A percentile compares a stretch with the other conserved stretches of the same genome.
phyloP scores from a whole-genome alignment of 2,888 invertebrate genomes.

The Acanthosepion pharaonis region DNA sequence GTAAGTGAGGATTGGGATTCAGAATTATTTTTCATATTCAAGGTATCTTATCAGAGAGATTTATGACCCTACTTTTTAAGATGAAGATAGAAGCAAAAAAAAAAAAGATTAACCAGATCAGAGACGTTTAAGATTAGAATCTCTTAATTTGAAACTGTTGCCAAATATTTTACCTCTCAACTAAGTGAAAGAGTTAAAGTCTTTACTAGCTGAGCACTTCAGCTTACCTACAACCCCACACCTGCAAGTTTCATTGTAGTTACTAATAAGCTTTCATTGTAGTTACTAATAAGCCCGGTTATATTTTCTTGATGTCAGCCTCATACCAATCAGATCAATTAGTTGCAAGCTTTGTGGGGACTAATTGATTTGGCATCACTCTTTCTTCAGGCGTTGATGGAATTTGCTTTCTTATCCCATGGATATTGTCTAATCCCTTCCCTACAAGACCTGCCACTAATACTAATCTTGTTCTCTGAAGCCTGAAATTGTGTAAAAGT shows the following conservation, averaged over 20 bases:
- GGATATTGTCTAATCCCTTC: neutral
- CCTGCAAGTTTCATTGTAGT: neutral
- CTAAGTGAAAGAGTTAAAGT: neutral
- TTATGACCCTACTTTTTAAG: too few species aligned
- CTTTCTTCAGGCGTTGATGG: neutral
- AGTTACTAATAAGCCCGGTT: neutral
- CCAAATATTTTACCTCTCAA: neutral
- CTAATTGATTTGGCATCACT: neutral
- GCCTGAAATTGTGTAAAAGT: neutral
- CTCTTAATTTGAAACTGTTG: neutral
- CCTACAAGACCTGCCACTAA: neutral
- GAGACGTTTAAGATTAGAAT: neutral
- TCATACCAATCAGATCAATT: conserved; percentile 22
- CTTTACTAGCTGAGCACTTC: neutral
- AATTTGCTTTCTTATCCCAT: neutral
- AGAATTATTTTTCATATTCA: too few species aligned
- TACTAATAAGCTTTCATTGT: neutral
- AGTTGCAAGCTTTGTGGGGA: neutral
- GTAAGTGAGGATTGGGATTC: too few species aligned
- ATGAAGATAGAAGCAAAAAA: too few species aligned
- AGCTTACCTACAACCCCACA: neutral
- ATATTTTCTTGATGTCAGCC: neutral
- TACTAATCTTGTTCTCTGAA: neutral
- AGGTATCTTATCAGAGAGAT: too few species aligned
- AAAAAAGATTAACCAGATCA: neutral